Percentiles rank a stretch among this genome's conserved stretches.
Conservation (phyloP, 35 echinoderm and acorn worm genomes). For the Diadema setosum region DNA sequence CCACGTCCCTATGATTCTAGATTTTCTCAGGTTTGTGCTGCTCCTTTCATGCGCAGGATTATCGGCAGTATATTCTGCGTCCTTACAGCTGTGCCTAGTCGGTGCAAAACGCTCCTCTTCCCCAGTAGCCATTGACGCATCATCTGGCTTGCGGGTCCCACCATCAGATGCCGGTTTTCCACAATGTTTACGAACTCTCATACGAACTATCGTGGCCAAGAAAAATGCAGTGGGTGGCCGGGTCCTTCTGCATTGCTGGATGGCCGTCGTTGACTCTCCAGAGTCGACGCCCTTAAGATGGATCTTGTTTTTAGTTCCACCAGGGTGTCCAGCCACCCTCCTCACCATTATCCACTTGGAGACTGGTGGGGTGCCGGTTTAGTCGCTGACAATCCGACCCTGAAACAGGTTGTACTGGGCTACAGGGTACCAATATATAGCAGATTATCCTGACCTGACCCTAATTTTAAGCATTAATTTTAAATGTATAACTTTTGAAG, state of each 20-base stretch:
- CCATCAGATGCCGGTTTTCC: constrained; percentile 10
- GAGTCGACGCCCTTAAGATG: not conserved
- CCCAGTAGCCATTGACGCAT: constrained; percentile 33
- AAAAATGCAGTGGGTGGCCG: not conserved
- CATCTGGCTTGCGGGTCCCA: constrained; percentile 32
- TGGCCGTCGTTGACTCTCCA: constrained; percentile 7
- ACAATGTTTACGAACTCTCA: not conserved
- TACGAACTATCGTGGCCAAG: not conserved
- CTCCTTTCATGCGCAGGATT: constrained; percentile 2
- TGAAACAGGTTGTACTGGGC: constrained; percentile 21
- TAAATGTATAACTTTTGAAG: too few species aligned
- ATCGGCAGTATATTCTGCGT: too few species aligned
- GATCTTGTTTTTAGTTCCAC: constrained; percentile 11
- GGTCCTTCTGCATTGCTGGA: constrained; percentile 21
- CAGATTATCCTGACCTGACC: not conserved
- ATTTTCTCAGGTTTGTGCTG: constrained; percentile 1
- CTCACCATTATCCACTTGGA: not conserved
- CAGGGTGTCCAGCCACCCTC: not conserved
- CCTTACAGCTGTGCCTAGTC: not conserved
- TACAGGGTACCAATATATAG: not conserved
- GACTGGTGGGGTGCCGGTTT: not conserved
- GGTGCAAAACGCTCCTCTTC: not conserved
- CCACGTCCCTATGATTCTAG: not conserved
- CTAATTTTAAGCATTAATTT: too few species aligned
- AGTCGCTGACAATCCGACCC: constrained; percentile 9